Evolutionary conservation across 2,113 vertebrate species (phyloP).

Genomic region (Xerus inauris): DNA sequence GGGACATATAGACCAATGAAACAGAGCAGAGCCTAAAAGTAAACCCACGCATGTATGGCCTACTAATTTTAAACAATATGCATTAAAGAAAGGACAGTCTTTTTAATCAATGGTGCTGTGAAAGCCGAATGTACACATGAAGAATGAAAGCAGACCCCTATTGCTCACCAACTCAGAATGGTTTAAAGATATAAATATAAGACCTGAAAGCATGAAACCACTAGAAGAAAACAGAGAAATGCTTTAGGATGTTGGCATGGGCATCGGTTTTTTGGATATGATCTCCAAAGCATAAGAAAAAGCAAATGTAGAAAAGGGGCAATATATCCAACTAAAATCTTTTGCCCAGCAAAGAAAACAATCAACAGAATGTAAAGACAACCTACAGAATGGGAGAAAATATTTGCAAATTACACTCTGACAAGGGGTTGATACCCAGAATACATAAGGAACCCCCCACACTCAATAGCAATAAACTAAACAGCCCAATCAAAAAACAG

Average conservation of each 20-base stretch:
- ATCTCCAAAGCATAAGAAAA: not conserved
- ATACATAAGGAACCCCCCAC: not conserved
- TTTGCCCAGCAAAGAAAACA: not conserved
- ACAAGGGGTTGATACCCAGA: not conserved
- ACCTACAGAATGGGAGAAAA: not conserved
- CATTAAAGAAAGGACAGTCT: not conserved
- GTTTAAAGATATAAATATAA: not conserved
- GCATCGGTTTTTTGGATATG: not conserved
- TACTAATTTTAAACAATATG: not conserved
- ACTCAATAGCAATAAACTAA: not conserved
- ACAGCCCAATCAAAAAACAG: not conserved
- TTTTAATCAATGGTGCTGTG: not conserved
- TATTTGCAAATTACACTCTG: not conserved
- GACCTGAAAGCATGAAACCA: not conserved
- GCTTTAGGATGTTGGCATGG: not conserved
- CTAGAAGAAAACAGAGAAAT: not conserved
- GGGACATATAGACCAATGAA: not conserved
- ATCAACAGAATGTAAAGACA: not conserved
- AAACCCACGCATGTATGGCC: not conserved
- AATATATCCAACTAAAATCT: not conserved
- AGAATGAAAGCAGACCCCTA: not conserved
- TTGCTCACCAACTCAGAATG: not conserved
- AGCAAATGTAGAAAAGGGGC: not conserved
- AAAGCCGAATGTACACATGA: not conserved
- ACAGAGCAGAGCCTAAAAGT: not conserved